These are phyloP conservation scores for Ceratina calcarata DNA, from an alignment of 1,140 invertebrate genomes.

Conservation along the genomic window DNA sequence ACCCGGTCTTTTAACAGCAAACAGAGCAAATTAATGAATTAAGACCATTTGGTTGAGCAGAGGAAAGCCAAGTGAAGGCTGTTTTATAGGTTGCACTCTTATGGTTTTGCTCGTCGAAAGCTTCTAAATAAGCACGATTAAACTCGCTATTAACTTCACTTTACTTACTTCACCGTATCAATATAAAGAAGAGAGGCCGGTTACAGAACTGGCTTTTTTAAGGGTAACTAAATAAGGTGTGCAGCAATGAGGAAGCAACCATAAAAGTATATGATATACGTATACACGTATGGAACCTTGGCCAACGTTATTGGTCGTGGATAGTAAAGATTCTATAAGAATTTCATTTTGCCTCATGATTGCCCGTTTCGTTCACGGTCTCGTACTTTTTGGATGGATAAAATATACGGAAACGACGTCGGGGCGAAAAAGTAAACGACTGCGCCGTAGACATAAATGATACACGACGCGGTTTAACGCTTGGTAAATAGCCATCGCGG, in stretches of 20 bases:
- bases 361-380: neutral
- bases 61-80: neutral
- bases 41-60: neutral
- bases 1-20: neutral
- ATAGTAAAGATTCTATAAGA: slow-evolving; percentile 13
- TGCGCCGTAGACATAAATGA: neutral
- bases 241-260: neutral
- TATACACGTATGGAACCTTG: neutral
- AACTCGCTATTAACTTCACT: no score
- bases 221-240: slow-evolving; percentile 13
- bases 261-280: neutral
- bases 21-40: neutral
- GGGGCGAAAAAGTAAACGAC: neutral
- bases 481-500: slow-evolving; percentile 17
- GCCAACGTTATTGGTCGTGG: slow-evolving; percentile 10
- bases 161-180: neutral
- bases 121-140: neutral
- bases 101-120: slow-evolving; percentile 1
- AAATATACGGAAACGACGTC: no score
- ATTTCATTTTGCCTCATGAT: slow-evolving; percentile 4
- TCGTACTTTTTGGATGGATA: no score
- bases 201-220: neutral
- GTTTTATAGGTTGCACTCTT: neutral
- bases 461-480: slow-evolving; percentile 7
- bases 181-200: neutral